These are phyloP conservation scores for Sarcoramphus papa DNA, from an alignment of 2,797 vertebrate species.

Conservation along the genomic window DNA sequence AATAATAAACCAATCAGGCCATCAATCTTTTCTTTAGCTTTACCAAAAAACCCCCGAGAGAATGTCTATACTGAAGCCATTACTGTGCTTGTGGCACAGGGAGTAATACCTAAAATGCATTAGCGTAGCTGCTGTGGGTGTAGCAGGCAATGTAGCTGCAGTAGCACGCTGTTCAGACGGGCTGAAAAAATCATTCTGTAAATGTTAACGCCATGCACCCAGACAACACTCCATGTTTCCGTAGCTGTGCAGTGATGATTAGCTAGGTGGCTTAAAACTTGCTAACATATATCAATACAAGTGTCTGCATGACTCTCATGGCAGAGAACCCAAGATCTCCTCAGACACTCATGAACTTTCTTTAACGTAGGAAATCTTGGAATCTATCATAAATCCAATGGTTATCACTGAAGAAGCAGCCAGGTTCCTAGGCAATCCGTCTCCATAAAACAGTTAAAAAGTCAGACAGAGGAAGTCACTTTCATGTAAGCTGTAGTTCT, in stretches of 20 bases:
- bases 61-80: not conserved
- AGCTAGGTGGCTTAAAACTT: not conserved
- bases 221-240: not conserved
- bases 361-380: not conserved
- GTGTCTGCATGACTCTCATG: not conserved
- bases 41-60: not conserved
- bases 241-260: not conserved
- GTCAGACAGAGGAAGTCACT: slow-evolving; percentile 57
- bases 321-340: not conserved
- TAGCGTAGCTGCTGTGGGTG: not conserved
- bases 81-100: not conserved
- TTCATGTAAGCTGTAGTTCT: slow-evolving; percentile 36
- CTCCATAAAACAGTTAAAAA: slow-evolving; percentile 57
- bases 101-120: not conserved
- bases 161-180: fast-evolving
- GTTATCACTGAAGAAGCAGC: slow-evolving; percentile 1
- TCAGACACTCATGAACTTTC: not conserved
- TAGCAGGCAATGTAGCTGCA: not conserved
- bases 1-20: not conserved
- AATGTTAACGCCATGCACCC: not conserved
- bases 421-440: not conserved
- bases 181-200: not conserved
- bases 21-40: not conserved
- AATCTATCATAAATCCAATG: not conserved
- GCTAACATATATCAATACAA: not conserved